Evolutionary conservation across 2,888 invertebrate genomes (phyloP).

Genomic region (Pelosia muscerda): DNA sequence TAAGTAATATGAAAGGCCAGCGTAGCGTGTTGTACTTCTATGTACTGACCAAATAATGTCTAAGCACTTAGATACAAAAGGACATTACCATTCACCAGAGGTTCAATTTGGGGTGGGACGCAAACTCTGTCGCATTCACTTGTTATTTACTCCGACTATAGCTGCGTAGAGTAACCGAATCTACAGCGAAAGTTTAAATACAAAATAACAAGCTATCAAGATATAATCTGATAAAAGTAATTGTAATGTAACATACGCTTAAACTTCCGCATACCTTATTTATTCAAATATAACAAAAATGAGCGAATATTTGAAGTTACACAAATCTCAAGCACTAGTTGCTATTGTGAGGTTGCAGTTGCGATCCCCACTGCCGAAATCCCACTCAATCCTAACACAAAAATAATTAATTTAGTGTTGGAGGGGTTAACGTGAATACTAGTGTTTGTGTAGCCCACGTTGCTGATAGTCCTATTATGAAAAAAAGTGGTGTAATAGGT

Average conservation of each 20-base stretch:
- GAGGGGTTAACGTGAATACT: neutral
- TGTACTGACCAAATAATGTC: neutral
- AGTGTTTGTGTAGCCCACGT: neutral
- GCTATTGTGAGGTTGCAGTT: neutral
- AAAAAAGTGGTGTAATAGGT: neutral
- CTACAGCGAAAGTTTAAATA: neutral
- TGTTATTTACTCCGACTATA: no score
- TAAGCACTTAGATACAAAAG: neutral
- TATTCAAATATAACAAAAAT: neutral
- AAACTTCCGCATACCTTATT: neutral
- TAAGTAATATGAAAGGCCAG: no score
- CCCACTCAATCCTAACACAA: neutral
- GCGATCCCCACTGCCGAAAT: neutral
- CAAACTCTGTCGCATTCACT: neutral
- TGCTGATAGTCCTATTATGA: neutral
- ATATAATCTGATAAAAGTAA: conserved; percentile 1
- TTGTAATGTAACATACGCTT: neutral
- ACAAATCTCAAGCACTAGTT: neutral
- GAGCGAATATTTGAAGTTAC: neutral
- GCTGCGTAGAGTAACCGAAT: neutral
- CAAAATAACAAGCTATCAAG: neutral
- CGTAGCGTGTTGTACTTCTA: no score
- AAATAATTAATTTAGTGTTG: neutral
- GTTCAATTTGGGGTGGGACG: neutral
- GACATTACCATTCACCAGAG: neutral